phyloP scores from a whole-genome alignment of 2,113 vertebrate species.

The Sylvia atricapilla region DNA sequence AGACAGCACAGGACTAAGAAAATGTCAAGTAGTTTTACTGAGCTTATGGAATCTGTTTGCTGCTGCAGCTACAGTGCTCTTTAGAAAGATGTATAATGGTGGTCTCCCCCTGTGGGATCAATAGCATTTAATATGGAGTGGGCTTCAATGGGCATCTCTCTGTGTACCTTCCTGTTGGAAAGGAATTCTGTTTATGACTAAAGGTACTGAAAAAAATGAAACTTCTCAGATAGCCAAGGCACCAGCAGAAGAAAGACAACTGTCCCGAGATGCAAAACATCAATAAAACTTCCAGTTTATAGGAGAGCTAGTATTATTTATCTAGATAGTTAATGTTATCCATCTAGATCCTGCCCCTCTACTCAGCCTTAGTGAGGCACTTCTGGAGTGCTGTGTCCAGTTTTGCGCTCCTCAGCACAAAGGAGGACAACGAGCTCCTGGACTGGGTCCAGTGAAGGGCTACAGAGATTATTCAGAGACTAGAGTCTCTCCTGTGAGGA shows the following conservation, averaged over 20 bases:
- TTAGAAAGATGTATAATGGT: neutral
- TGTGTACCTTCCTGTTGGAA: neutral
- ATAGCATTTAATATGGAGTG: neutral
- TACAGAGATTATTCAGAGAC: neutral
- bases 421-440: neutral
- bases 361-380: neutral
- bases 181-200: neutral
- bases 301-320: neutral
- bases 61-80: neutral
- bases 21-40: neutral
- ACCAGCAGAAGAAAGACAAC: neutral
- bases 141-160: neutral
- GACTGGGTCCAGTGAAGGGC: neutral
- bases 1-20: neutral
- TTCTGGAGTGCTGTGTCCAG: neutral
- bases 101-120: neutral
- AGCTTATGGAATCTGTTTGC: neutral
- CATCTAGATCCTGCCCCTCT: neutral
- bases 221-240: neutral
- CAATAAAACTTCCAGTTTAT: neutral
- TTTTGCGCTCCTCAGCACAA: neutral
- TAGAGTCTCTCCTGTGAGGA: neutral
- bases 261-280: neutral
- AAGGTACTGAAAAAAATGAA: neutral
- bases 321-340: neutral